Conservation (phyloP, 2,797 vertebrate species). For the Etheostoma nigrum region DNA sequence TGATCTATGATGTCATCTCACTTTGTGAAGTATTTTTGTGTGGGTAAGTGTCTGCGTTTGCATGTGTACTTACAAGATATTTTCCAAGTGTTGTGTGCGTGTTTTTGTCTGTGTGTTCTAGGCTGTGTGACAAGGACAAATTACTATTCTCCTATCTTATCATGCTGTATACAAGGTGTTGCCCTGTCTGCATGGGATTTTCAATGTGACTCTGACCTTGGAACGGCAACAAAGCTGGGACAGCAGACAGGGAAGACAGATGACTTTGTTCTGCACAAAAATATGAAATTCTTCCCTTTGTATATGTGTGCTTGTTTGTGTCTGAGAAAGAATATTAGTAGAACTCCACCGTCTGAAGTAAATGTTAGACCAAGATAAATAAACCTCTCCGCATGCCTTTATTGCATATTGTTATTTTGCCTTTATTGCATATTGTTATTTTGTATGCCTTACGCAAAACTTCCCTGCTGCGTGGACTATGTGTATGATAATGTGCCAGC, state of each 20-base stretch:
- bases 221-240: slow-evolving; percentile 56
- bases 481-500: slow-evolving; percentile 68
- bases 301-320: slow-evolving; percentile 52
- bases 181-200: slow-evolving; percentile 56
- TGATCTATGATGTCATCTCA: slow-evolving; percentile 34
- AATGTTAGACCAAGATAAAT: slow-evolving; percentile 74
- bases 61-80: slow-evolving; percentile 26
- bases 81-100: slow-evolving; percentile 12
- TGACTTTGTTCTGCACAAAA: slow-evolving; percentile 69
- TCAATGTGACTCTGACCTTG: slow-evolving; percentile 76
- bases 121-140: slow-evolving; percentile 67
- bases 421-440: slow-evolving; percentile 75
- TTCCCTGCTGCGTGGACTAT: slow-evolving; percentile 36
- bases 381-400: slow-evolving; percentile 66
- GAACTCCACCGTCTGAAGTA: slow-evolving; percentile 63
- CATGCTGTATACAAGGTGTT: slow-evolving; percentile 55
- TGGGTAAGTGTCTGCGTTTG: slow-evolving; percentile 11
- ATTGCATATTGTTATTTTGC: slow-evolving; percentile 72
- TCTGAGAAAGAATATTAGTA: slow-evolving; percentile 59
- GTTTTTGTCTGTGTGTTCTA: slow-evolving; percentile 28
- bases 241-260: slow-evolving; percentile 67
- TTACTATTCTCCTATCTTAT: slow-evolving; percentile 42
- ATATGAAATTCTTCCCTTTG: slow-evolving; percentile 66
- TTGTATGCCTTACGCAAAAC: slow-evolving; percentile 70
- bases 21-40: slow-evolving; percentile 10